Base-by-base conservation (phyloP, 2,113 vertebrate genomes). In the Podiceps cristatus region DNA sequence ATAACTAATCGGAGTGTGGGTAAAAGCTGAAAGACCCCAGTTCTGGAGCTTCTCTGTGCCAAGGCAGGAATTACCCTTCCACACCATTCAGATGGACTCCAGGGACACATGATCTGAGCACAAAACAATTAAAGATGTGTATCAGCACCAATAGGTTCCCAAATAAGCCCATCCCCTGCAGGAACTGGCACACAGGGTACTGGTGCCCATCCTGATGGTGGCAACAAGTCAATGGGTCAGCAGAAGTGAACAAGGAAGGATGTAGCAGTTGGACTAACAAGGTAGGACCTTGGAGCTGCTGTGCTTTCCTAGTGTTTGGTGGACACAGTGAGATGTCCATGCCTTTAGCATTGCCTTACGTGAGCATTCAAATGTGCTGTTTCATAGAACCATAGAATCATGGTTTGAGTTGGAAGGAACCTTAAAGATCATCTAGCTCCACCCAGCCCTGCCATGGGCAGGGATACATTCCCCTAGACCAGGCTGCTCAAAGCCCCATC, bases 201-300 rank as follows among this genome's bases (percentile, higher is more conserved):
- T 44, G 20, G 7, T 29, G 72, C 18, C 12, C 24, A 42, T 35
- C 9, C 23, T 59, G 31, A 23, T 63, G 7, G 5, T 56, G 11
- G 76, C 71, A 79, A 47, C 47, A 60, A 62, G 16, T 35, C 22
- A 33, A 22, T 0, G 0, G 6, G 12, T 56, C 56, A 40, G 37
- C 47, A 74, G 18, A 42, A 59, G 13, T 22, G 87, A 89, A 72
- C 5, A 67, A 91, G n/a, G 47, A 52, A 71, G n/a, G 14, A 33
- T 19, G 7, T 17, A 63, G 7, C 22, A 74, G 11, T 55, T 44
- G 63, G 18, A 40, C 40, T 67, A 58, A 50, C 18, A 28, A 50
- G 31, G 53, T 20, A 72, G 20, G 20, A 19, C 13, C 31, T 73
- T 11, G 62, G 40, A 66, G n/a, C 19, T 69, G 7, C 13, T 47